These are phyloP conservation scores for Percopsis transmontana DNA, from an alignment of 2,113 vertebrate genomes.

Conservation along the genomic window DNA sequence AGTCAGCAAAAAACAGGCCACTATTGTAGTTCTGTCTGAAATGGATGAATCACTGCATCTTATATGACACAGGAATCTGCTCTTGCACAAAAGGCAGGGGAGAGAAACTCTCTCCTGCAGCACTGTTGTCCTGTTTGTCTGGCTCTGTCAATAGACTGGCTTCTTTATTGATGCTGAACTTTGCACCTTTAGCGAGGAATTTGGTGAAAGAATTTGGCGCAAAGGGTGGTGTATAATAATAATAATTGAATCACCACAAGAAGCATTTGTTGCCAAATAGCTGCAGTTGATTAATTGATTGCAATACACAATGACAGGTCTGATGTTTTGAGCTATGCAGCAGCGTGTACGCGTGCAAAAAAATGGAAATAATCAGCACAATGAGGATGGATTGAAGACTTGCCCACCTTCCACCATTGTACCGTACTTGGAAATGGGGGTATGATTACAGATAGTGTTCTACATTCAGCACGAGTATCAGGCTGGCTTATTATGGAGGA, in stretches of 20 bases:
- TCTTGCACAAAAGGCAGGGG: not conserved
- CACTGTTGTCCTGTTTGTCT: not conserved
- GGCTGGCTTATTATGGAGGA: slow-evolving; percentile 5
- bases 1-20: slow-evolving; percentile 23
- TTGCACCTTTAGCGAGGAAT: not conserved
- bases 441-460: slow-evolving; percentile 7
- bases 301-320: not conserved
- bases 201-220: not conserved
- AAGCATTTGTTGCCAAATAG: not conserved
- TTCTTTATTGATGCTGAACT: not conserved
- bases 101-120: slow-evolving; percentile 8
- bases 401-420: not conserved
- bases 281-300: too few relatives aligned
- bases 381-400: not conserved
- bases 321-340: not conserved
- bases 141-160: not conserved
- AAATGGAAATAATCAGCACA: not conserved
- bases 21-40: slow-evolving; percentile 4
- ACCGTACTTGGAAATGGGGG: not conserved
- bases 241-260: too few relatives aligned
- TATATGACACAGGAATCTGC: slow-evolving; percentile 16
- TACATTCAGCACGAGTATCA: not conserved
- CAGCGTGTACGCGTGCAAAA: not conserved
- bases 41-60: slow-evolving; percentile 30
- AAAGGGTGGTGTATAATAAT: too few relatives aligned